Conservation (phyloP, 2,113 vertebrate genomes). For the Oxyura jamaicensis region DNA sequence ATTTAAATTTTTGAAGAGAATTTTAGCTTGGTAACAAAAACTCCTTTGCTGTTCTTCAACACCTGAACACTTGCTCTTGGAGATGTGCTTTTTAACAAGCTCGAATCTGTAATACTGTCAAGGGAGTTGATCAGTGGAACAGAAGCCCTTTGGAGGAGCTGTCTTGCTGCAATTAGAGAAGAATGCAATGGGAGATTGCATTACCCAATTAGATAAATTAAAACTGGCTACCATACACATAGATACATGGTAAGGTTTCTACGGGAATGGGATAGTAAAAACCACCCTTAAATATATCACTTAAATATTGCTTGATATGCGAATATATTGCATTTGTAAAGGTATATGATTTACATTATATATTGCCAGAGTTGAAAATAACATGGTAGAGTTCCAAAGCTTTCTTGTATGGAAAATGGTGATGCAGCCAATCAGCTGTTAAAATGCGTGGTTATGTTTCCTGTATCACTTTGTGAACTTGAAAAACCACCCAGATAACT, state of each 20-base stretch:
- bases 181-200: not conserved
- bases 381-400: not conserved
- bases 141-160: constrained; percentile 18
- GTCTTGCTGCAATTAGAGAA: constrained; percentile 34
- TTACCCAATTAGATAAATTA: constrained; percentile 58
- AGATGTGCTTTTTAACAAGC: not conserved
- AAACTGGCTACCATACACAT: not conserved
- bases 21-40: not conserved
- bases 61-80: not conserved
- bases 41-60: not conserved
- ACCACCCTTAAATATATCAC: not conserved
- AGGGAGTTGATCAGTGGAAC: constrained; percentile 5
- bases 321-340: not conserved
- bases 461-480: rapidly evolving
- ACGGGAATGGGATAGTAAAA: not conserved
- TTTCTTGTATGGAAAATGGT: not conserved
- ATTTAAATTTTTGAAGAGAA: not conserved
- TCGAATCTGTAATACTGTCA: not conserved
- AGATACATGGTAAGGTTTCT: not conserved
- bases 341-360: not conserved
- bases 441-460: not conserved
- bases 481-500: not conserved
- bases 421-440: not conserved
- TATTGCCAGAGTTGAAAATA: not conserved
- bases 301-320: not conserved